Evolutionary conservation across 2,797 vertebrate species (phyloP), one percentile per base, ranked within the genome.

Genomic region (Ibycter americanus): DNA sequence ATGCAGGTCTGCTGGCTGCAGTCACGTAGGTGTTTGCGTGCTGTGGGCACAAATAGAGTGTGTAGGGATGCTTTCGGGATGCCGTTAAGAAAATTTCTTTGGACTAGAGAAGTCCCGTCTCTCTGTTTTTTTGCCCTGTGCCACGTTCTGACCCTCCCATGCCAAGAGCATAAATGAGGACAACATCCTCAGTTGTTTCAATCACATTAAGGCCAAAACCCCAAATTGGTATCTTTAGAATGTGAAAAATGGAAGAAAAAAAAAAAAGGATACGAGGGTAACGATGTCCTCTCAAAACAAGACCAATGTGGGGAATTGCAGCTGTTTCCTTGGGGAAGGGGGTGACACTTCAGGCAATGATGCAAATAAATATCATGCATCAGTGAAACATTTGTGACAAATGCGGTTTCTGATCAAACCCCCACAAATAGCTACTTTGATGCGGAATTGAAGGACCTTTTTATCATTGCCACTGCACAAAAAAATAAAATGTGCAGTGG

Each of bases 71-170:
- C 93, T 97, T 93, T 94, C 96, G 96, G 92, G 91, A 95, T 83
- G 94, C 84, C 96, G 96, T 97, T 98, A 97, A 94, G 96, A 92
- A 16, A 32, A 79, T 68, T 44, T 87, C 20, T 47, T 90, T 25
- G 38, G 54, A 34, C 32, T 25, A 32, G 21, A 72, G 40, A 66
- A 29, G 16, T 20, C 59, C 22, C 11, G 72, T 77, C 65, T 61
- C 22, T 77, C 25, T 44, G 3, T 40, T 87, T 65, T 74, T 29
- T 13, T 49, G 9, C 13, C 15, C 15, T 52, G 8, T 66, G 47
- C 44, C 14, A 10, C 49, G 18, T 61, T 74, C 61, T 65, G 61
- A 46, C 10, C 18, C 3, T 56, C 20, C 26, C 0, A 0, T 15
- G 31, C 62, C 54, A 52, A 62, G 34, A 47, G 51, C 25, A 61